phyloP scores from a whole-genome alignment of 2,797 vertebrate genomes.

The Decapterus maruadsi region DNA sequence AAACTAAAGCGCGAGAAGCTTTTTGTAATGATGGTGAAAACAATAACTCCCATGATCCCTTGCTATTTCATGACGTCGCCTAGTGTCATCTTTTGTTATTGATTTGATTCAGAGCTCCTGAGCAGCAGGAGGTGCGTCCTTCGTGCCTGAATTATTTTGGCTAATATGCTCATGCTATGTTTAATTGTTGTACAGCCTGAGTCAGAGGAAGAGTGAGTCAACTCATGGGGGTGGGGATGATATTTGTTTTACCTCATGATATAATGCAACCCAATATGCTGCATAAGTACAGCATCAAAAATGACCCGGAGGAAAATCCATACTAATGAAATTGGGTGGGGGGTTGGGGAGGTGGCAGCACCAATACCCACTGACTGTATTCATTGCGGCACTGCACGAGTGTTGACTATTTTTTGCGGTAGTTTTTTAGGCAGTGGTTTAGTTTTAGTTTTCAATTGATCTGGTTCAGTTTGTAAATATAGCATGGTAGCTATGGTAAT shows the following conservation, averaged over 20 bases:
- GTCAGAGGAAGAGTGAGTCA: conserved; percentile 57
- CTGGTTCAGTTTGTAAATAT: not conserved
- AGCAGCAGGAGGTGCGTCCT: too few relatives aligned
- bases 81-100: too few relatives aligned
- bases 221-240: conserved; percentile 33
- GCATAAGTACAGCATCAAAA: conserved; percentile 13
- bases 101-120: too few relatives aligned
- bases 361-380: not conserved
- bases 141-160: too few relatives aligned
- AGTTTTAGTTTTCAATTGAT: not conserved
- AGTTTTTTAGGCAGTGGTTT: not conserved
- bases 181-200: conserved; percentile 35
- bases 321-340: not conserved
- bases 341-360: too few relatives aligned
- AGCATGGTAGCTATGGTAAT: too few relatives aligned
- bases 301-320: not conserved
- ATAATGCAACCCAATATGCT: conserved; percentile 29
- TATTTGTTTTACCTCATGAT: conserved; percentile 51
- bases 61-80: too few relatives aligned
- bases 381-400: too few relatives aligned
- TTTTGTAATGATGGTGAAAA: too few relatives aligned
- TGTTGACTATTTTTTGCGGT: not conserved
- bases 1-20: too few relatives aligned
- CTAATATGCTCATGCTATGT: conserved; percentile 2
- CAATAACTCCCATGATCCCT: too few relatives aligned